Conservation (phyloP, 2,888 invertebrate genomes). For the Limnephilus auricula region DNA sequence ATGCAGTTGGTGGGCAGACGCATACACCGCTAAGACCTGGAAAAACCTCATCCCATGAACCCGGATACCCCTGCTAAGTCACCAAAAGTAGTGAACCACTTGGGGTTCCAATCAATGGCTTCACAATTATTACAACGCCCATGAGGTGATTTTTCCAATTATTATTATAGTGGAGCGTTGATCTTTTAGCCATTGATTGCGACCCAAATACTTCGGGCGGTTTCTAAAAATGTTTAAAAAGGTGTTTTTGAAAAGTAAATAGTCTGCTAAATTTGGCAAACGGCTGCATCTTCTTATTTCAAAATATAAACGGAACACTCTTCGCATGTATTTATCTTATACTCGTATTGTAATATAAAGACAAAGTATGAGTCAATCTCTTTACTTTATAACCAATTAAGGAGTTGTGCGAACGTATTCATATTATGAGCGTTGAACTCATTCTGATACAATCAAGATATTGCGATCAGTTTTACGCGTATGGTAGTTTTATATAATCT, state of each 20-base stretch:
- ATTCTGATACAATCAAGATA: not conserved
- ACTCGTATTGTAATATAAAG: not conserved
- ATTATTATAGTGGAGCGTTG: not conserved
- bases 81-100: no score
- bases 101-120: no score
- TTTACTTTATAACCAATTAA: not conserved
- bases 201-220: not conserved
- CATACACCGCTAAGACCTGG: no score
- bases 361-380: not conserved
- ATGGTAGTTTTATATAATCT: not conserved
- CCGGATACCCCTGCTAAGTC: no score
- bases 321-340: not conserved
- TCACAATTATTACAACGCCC: not conserved
- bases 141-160: no score
- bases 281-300: slow-evolving; percentile 11
- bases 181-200: not conserved
- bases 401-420: not conserved
- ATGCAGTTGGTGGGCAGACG: no score
- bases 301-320: not conserved
- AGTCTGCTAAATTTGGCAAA: slow-evolving; percentile 1
- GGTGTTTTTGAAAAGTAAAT: slow-evolving; percentile 22
- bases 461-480: not conserved
- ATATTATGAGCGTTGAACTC: not conserved
- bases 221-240: slow-evolving; percentile 12
- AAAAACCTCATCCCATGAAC: no score